These are phyloP conservation scores for Eucera pruinosa DNA, from an alignment of 2,888 invertebrate species.

Conservation along the genomic window DNA sequence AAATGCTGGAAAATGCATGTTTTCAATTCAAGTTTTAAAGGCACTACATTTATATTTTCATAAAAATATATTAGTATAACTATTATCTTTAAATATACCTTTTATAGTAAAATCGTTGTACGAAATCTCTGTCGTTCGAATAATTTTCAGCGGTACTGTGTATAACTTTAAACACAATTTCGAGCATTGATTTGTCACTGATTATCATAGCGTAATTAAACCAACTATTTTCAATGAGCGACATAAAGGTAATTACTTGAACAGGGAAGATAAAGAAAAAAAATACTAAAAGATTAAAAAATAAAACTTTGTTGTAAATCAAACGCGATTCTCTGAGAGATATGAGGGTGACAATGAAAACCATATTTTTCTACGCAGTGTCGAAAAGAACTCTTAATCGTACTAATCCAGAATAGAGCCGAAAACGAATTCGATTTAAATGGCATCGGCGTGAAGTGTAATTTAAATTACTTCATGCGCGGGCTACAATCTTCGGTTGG, in stretches of 20 bases:
- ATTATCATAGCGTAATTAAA: slow-evolving; percentile 39
- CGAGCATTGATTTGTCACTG: slow-evolving; percentile 54
- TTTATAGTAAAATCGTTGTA: no score
- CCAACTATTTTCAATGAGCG: slow-evolving; percentile 39
- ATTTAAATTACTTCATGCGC: slow-evolving; percentile 10
- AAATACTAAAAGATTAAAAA: slow-evolving; percentile 29
- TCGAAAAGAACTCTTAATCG: slow-evolving; percentile 71
- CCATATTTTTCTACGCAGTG: slow-evolving; percentile 81
- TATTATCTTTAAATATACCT: no score
- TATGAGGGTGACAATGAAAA: slow-evolving; percentile 69
- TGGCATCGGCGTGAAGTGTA: slow-evolving; percentile 26
- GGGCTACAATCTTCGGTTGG: slow-evolving; percentile 50
- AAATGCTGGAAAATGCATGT: no score
- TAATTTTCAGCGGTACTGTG: no score
- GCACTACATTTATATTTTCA: no score
- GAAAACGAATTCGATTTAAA: slow-evolving; percentile 54
- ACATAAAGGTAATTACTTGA: slow-evolving; percentile 48
- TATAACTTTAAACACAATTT: slow-evolving; percentile 7
- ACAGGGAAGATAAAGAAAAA: slow-evolving; percentile 41
- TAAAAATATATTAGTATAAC: no score
- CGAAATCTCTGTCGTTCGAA: no score
- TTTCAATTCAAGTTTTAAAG: no score
- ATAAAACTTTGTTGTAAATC: slow-evolving; percentile 66
- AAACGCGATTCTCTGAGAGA: slow-evolving; percentile 66
- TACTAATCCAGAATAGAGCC: slow-evolving; percentile 61